These are phyloP conservation scores for Diadophis punctatus DNA, from an alignment of 2,113 vertebrate genomes.

Conservation along the genomic window DNA sequence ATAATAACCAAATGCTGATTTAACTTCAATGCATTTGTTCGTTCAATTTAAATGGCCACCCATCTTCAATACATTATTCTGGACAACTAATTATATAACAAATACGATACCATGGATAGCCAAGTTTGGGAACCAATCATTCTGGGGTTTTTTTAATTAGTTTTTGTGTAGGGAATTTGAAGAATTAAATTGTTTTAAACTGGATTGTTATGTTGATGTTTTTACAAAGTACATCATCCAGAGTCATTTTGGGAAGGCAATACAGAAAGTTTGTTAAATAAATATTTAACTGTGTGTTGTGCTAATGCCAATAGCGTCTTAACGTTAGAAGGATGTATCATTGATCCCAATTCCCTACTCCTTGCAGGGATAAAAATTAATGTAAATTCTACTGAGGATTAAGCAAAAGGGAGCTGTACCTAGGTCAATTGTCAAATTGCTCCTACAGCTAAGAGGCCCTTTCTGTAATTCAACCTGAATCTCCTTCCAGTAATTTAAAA, in stretches of 20 bases:
- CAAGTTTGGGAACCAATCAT: too few species aligned
- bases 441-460: neutral
- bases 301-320: neutral
- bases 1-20: neutral
- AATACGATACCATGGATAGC: neutral
- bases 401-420: neutral
- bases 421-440: neutral
- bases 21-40: neutral
- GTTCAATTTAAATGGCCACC: neutral
- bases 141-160: neutral
- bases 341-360: neutral
- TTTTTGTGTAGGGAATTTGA: neutral
- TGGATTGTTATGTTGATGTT: neutral
- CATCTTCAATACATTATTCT: neutral
- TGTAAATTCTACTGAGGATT: neutral
- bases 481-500: neutral
- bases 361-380: neutral
- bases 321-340: neutral
- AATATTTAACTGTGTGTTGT: neutral
- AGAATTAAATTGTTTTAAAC: neutral
- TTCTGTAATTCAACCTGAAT: neutral
- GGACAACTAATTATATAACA: neutral
- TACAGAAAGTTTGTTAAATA: neutral
- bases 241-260: neutral
- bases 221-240: neutral